Evolutionary conservation across 2,797 vertebrate species (phyloP).

Genomic region (Dermochelys coriacea): DNA sequence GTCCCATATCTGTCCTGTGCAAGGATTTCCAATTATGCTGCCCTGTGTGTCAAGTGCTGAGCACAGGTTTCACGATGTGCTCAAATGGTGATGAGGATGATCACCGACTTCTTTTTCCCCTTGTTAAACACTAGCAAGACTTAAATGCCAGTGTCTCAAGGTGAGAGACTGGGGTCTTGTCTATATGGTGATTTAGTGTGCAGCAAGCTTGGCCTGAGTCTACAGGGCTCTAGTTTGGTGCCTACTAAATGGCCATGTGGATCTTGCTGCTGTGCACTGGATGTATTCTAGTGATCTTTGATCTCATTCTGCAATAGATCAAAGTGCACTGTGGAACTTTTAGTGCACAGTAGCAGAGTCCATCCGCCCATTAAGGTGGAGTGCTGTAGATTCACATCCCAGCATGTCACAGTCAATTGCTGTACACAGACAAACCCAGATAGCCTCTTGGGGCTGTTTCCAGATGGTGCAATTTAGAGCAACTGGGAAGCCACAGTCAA

Average conservation of each 20-base stretch:
- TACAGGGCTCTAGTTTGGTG: neutral
- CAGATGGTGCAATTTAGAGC: neutral
- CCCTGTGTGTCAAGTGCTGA: neutral
- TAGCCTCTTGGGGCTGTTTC: no score
- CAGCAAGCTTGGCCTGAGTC: neutral
- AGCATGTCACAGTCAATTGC: neutral
- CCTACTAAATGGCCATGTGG: neutral
- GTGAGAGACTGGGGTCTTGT: neutral
- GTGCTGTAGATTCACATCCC: neutral
- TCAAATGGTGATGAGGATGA: neutral
- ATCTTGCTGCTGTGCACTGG: neutral
- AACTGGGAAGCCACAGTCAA: rapidly evolving
- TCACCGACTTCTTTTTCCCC: neutral
- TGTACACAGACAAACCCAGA: neutral
- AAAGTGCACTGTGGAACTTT: neutral
- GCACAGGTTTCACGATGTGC: neutral
- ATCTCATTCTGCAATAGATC: neutral
- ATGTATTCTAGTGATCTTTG: neutral
- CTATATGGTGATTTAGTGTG: neutral
- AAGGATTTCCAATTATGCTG: neutral
- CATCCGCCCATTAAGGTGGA: neutral
- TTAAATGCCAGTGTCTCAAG: neutral
- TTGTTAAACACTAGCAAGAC: neutral
- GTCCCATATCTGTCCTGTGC: neutral
- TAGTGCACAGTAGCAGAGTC: neutral